Base-by-base conservation (phyloP, 2,888 invertebrate genomes). In the Parelbella ahira region DNA sequence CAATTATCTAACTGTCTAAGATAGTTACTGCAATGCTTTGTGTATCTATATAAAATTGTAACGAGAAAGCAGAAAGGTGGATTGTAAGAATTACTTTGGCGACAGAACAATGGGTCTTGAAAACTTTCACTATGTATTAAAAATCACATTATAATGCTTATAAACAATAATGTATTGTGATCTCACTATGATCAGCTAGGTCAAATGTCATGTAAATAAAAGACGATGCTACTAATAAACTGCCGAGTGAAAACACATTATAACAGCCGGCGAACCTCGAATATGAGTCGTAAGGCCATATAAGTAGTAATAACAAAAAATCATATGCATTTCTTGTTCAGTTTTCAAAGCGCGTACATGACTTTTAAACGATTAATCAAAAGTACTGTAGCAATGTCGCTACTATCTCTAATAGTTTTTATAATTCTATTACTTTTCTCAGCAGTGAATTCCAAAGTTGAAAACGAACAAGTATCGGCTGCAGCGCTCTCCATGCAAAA, bases 171-270 rank as follows among this genome's bases (percentile, higher is more conserved):
- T n/a, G n/a, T n/a, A n/a, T n/a, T n/a, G n/a, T n/a, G n/a, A n/a
- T n/a, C n/a, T n/a, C n/a, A n/a, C n/a, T 57, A 52, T 72, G 77
- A 79, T 76, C 58, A 80, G 79, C 66, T 79, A 58, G 86, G 84
- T 83, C 83, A 79, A 79, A 76, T 84, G 84, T 86, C 84, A 84
- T 75, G 75, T 76, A 57, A 60, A 68, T 52, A 51, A 50, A 41
- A 50, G 56, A 56, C 54, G 47, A 53, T 48, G 53, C 50, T 27
- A 37, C 42, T 50, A 28, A 19, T 9, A 43, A 32, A 36, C 54
- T 36, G 50, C 53, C 45, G 48, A 58, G 59, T 63, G 72, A 73
- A 66, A 62, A 36, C 50, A 56, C 47, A 72, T 86, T 79, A 86
- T 49, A 44, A 47, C 34, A 64, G 37, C 51, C 71, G 81, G 47